These are phyloP conservation scores for Hemitrygon akajei DNA, from an alignment of 2,797 vertebrate species.

Conservation along the genomic window DNA sequence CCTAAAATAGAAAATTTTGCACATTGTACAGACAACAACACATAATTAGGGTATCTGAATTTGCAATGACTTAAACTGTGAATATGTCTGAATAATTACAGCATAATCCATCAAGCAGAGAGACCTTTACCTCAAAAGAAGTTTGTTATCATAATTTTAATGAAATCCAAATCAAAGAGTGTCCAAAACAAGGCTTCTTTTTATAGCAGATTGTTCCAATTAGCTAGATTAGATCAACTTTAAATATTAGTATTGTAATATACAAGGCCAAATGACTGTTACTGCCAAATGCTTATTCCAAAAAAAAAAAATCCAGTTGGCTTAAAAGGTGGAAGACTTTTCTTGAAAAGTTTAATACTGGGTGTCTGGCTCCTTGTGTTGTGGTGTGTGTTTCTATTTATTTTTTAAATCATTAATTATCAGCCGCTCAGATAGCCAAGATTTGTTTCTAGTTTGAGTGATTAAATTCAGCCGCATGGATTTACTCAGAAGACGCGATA, in stretches of 20 bases:
- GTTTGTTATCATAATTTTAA: neutral
- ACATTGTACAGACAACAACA: neutral
- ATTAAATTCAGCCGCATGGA: neutral
- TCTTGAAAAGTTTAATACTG: neutral
- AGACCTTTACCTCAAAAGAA: neutral
- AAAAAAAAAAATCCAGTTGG: neutral
- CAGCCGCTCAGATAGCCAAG: neutral
- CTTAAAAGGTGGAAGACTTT: neutral
- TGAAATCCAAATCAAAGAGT: conserved; percentile 2
- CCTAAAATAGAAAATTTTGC: neutral
- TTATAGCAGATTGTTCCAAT: conserved; percentile 13
- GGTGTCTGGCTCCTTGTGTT: neutral
- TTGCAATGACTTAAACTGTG: neutral
- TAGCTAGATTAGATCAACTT: conserved; percentile 18
- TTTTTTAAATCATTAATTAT: neutral
- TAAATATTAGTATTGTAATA: conserved; percentile 12
- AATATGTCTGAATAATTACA: neutral
- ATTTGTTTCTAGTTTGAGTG: neutral
- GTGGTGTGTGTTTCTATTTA: neutral
- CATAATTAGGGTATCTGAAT: neutral
- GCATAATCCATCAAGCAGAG: neutral
- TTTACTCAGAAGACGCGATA: neutral
- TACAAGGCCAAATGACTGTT: neutral
- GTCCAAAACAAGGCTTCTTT: neutral
- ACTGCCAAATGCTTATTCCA: conserved; percentile 15